Percentiles rank a stretch among this genome's conserved stretches.
These are phyloP conservation scores for Bufotes viridis DNA, from an alignment of 2,797 vertebrate species.

Conservation along the genomic window DNA sequence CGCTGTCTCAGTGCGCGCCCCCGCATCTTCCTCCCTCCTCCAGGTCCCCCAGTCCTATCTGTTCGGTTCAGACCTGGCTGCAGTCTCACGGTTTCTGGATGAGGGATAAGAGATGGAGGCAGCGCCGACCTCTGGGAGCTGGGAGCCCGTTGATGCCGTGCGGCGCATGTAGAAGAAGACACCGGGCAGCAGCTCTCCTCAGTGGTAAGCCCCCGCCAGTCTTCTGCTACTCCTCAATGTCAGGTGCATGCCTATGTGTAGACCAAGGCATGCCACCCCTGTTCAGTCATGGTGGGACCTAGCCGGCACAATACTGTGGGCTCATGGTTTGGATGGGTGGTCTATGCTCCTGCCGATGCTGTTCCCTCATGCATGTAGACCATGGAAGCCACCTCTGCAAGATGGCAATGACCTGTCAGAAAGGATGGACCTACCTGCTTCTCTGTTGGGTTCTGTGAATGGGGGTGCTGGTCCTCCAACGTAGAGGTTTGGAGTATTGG, in stretches of 20 bases:
- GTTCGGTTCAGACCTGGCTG: slow-evolving; percentile 14
- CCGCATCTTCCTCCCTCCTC: slow-evolving; percentile 34
- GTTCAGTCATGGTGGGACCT: not conserved
- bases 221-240: slow-evolving; percentile 14
- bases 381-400: slow-evolving; percentile 16
- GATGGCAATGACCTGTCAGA: not conserved
- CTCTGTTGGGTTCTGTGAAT: not conserved
- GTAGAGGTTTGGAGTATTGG: not conserved
- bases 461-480: not conserved
- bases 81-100: slow-evolving; percentile 35
- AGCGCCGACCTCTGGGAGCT: slow-evolving; percentile 48
- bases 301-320: not conserved
- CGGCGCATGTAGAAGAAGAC: slow-evolving; percentile 5
- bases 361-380: not conserved
- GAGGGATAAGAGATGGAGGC: slow-evolving; percentile 53
- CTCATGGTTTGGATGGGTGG: not conserved
- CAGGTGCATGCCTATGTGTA: slow-evolving; percentile 21
- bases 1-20: slow-evolving; percentile 16
- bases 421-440: not conserved
- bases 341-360: not conserved
- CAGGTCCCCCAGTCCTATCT: slow-evolving; percentile 34
- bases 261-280: slow-evolving; percentile 5
- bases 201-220: slow-evolving; percentile 2
- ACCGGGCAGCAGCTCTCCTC: not conserved
- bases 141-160: slow-evolving; percentile 32